These are phyloP conservation scores for Chrosomus eos DNA, from an alignment of 2,797 vertebrate species.

Conservation along the genomic window DNA sequence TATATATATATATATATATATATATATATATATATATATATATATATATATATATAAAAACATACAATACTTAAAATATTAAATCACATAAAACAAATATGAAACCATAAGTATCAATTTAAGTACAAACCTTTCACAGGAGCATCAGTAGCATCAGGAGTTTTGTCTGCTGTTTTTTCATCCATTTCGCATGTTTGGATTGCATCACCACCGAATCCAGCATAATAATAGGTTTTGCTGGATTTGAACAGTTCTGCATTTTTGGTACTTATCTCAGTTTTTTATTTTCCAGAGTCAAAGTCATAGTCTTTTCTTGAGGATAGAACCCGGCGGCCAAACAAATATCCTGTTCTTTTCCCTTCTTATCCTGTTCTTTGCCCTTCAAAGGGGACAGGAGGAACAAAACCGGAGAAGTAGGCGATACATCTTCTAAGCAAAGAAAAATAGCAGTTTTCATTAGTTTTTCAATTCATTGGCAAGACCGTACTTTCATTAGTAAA, in stretches of 20 bases:
- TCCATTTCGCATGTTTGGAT: conserved; percentile 54
- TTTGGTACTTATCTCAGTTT: rapidly evolving
- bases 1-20: too few species aligned
- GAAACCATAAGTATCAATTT: not conserved
- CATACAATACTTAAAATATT: not conserved
- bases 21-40: too few species aligned
- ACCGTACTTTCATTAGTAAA: not conserved
- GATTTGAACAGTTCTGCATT: not conserved
- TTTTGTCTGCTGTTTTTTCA: rapidly evolving
- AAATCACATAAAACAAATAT: not conserved
- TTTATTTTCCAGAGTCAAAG: rapidly evolving
- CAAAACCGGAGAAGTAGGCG: rapidly evolving
- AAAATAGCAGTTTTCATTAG: conserved; percentile 2
- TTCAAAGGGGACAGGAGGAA: conserved; percentile 42
- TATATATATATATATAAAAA: too few species aligned
- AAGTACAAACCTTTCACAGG: conserved; percentile 5
- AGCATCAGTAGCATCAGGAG: not conserved
- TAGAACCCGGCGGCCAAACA: conserved; percentile 67
- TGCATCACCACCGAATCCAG: not conserved
- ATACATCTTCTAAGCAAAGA: not conserved
- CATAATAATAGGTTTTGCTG: conserved; percentile 45
- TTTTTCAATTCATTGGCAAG: not conserved
- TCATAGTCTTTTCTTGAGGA: not conserved
- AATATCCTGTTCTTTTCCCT: rapidly evolving
- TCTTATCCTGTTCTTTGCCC: rapidly evolving